Evolutionary conservation across 92 coral and sea anemone genomes (phyloP), one percentile per base, ranked within the genome.

Genomic region (Epizoanthus ramosus): DNA sequence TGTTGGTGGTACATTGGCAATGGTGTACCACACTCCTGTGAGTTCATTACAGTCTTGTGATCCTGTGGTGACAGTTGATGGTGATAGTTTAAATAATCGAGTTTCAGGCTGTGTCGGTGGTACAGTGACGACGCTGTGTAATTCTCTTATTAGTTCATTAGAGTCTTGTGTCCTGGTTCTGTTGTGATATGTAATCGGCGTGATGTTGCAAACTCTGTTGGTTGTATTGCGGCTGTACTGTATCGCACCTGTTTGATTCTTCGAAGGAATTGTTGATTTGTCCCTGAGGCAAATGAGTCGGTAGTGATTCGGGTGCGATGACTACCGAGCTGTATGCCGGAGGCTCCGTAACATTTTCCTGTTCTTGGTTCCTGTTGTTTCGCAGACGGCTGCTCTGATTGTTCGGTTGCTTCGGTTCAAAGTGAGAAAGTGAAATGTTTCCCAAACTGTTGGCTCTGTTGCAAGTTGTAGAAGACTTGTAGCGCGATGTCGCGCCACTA

Each of bases 361-460:
- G 28, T 5, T 70, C 10, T 39, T 3, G 54, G 45, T 10, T 53
- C 23, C 23, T 37, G 3, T 19, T 14, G 8, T 70, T 39, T 70
- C 23, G 18, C 57, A 50, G 14, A 50, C n/a, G n/a, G n/a, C 54
- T 50, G 54, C 14, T 50, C 8, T 37, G 71, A 24, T 70, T 43
- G 18, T 13, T 66, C 15, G 37, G 15, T 31, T 15, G 41, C 15
- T 66, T 28, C 31, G 33, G 57, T 70, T 70, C 74, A 70, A 21
- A 37, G 10, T 41, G 22, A 37, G 74, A 41, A 33, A 70, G 56
- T 7, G 74, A 70, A 18, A 21, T 24, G 31, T 43, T 70, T 43
- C 74, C 74, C 33, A 41, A n/a, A 19, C 74, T 70, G 74, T n/a
- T n/a, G 24, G 41, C n/a, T 18, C 74, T 24, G 19, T 70, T 17